A percentile compares a stretch with the other conserved stretches of the same genome.
Evolutionary conservation across 2,113 vertebrate genomes (phyloP).

Genomic region (Thalassarche chlororhynchos): DNA sequence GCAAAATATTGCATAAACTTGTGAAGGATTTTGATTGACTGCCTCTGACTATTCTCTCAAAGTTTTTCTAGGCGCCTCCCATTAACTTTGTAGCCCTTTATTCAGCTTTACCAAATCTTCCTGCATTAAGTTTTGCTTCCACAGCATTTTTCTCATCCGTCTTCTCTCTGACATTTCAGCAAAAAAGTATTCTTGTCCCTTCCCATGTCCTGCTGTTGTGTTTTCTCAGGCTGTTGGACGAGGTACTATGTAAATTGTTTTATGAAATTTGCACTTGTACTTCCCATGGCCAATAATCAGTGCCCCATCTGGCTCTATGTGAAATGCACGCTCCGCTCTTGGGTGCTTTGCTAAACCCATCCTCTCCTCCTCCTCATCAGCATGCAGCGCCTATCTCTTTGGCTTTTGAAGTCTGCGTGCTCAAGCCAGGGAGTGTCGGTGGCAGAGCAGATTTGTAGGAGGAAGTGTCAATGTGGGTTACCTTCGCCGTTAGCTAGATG

Average conservation of each 20-base stretch:
- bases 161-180: not conserved
- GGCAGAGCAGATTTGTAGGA: not conserved
- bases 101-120: not conserved
- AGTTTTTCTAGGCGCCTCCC: not conserved
- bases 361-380: not conserved
- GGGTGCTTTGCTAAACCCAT: not conserved
- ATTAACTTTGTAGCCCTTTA: not conserved
- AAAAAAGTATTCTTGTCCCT: not conserved
- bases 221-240: not conserved
- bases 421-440: not conserved
- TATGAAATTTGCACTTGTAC: not conserved
- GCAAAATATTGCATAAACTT: not conserved
- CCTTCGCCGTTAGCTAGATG: constrained; percentile 51
- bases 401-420: not conserved
- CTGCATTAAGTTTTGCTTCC: constrained; percentile 21
- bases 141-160: not conserved
- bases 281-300: not conserved
- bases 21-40: not conserved
- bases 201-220: not conserved
- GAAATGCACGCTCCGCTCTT: rapidly evolving
- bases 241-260: not conserved
- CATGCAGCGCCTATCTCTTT: not conserved
- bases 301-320: rapidly evolving
- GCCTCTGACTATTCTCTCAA: not conserved
- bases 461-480: not conserved